phyloP scores from a whole-genome alignment of 2,888 invertebrate species.

The Lithophane ornitopus region DNA sequence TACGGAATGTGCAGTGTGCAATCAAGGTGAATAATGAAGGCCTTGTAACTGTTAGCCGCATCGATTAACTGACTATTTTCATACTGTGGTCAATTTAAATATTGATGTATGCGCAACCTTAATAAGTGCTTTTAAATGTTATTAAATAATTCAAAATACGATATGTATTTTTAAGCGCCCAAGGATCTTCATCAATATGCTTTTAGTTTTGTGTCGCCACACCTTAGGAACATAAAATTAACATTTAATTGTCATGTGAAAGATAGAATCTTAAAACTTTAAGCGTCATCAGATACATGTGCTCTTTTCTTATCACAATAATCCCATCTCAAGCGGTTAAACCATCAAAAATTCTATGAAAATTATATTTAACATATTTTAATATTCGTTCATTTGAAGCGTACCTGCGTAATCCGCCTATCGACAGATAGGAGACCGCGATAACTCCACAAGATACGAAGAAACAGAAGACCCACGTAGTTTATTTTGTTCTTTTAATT shows the following conservation, averaged over 20 bases:
- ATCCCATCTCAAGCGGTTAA: slow-evolving; percentile 44
- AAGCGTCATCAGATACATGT: slow-evolving; percentile 37
- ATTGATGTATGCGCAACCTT: not conserved
- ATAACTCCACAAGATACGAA: slow-evolving; percentile 24
- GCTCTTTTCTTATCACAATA: slow-evolving; percentile 40
- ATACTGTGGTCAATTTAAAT: slow-evolving; percentile 2
- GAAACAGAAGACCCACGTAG: slow-evolving; percentile 33
- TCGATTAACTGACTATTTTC: slow-evolving; percentile 26
- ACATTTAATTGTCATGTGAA: slow-evolving; percentile 29
- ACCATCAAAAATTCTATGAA: slow-evolving; percentile 54
- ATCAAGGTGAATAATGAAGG: slow-evolving; percentile 37
- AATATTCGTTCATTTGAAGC: slow-evolving; percentile 50
- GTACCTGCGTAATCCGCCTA: slow-evolving; percentile 54
- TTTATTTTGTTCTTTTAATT: not conserved
- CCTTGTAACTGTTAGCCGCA: slow-evolving; percentile 32
- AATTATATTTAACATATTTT: slow-evolving; percentile 57
- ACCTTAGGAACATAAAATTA: slow-evolving; percentile 17
- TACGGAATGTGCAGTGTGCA: slow-evolving; percentile 41
- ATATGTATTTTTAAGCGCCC: not conserved
- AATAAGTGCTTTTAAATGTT: not conserved
- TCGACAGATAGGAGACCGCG: slow-evolving; percentile 58
- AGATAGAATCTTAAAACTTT: slow-evolving; percentile 45
- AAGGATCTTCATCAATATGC: not conserved
- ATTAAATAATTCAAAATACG: not conserved
- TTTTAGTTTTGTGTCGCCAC: slow-evolving; percentile 11